Base-by-base conservation (phyloP, 2,113 vertebrate species). In the Caretta caretta region DNA sequence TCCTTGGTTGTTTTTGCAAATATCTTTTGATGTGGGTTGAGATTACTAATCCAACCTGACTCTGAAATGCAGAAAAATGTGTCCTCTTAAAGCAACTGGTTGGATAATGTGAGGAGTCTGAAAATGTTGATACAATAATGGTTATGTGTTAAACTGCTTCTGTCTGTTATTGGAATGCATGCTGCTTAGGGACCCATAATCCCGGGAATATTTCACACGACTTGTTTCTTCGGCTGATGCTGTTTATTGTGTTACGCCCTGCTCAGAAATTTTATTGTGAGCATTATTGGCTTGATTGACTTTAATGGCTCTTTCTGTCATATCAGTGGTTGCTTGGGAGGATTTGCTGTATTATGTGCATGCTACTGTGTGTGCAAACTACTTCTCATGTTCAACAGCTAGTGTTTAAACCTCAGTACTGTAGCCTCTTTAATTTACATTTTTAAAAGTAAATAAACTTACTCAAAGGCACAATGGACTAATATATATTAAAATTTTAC, bases 11-110 rank as follows among this genome's bases (percentile, higher is more conserved):
- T 50, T 56, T 86, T 53, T 78, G 62, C 25, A 79, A 42, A 42
- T 38, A 69, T 5, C 13, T 49, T 49, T 69, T 85, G 19, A 38
- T 69, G 83, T 57, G 62, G 6, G 20, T 59, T 69, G 29, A 62
- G 29, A 62, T 91, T 82, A 84, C 50, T 82, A 59, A 91, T 84
- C 56, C 80, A 96, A 53, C 75, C n/a, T 25, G 3, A 51, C 35
- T 86, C 24, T 48, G 79, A 53, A 20, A 78, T 75, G 8, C 69
- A 19, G 19, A 72, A 7, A 31, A 25, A 56, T 79, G 22, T 49
- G 10, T 10, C 5, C 2, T 75, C 4, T 85, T n/a, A 38, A 72
- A 3, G 0, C 59, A 56, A 4, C 12, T 38, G 38, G 6, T 16
- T 83, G 46, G n/a, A 59, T n/a, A 7, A 6, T 78, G 42, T 65